These are phyloP conservation scores for Conistra vaccinii DNA, from an alignment of 2,888 invertebrate species.

Conservation along the genomic window DNA sequence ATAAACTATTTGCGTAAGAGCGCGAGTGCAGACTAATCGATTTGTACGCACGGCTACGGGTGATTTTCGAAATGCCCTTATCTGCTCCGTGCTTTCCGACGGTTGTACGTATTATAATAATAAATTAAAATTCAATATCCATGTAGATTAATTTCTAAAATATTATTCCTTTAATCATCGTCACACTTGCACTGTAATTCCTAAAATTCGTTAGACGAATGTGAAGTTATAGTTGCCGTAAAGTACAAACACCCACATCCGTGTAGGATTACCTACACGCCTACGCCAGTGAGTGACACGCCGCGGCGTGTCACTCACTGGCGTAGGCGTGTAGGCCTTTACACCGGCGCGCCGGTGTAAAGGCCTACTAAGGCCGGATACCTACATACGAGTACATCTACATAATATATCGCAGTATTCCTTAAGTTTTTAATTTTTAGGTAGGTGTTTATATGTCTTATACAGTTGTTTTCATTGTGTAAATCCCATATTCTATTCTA, in stretches of 20 bases:
- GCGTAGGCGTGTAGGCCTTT: too few relatives aligned
- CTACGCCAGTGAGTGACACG: too few relatives aligned
- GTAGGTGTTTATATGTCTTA: not conserved
- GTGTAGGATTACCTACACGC: too few relatives aligned
- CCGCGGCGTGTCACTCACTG: too few relatives aligned
- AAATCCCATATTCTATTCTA: not conserved
- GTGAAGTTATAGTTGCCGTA: not conserved
- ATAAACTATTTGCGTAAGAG: conserved; percentile 87
- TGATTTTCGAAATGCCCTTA: conserved; percentile 87
- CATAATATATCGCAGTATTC: not conserved
- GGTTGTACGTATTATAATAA: conserved; percentile 72
- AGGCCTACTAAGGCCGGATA: too few relatives aligned
- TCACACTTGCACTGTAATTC: not conserved
- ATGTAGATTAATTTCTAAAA: conserved; percentile 48
- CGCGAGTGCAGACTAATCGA: conserved; percentile 85
- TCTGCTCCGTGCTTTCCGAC: conserved; percentile 78
- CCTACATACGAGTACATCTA: not conserved
- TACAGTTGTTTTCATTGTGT: not conserved
- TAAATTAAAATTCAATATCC: conserved; percentile 71
- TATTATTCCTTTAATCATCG: conserved; percentile 26
- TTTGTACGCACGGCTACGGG: conserved; percentile 85
- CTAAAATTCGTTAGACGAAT: not conserved
- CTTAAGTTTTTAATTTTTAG: not conserved
- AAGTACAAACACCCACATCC: not conserved
- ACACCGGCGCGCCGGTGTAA: not conserved